These are phyloP conservation scores for Anneissia japonica DNA, from an alignment of 35 echinoderm and acorn worm genomes.

Conservation along the genomic window DNA sequence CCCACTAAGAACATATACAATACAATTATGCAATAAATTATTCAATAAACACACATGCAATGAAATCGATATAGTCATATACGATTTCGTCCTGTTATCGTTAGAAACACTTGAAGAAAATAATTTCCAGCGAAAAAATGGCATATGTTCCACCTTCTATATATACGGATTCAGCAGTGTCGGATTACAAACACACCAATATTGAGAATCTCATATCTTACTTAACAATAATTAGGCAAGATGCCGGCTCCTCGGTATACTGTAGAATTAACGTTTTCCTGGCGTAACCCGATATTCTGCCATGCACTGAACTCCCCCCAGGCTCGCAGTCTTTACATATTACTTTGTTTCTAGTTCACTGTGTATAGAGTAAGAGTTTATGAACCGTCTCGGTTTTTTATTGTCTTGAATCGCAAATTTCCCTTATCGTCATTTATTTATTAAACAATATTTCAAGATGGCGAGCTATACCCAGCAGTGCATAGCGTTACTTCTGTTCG, in stretches of 20 bases:
- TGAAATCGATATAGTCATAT: background rate
- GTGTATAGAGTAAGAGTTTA: background rate
- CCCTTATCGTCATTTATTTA: background rate
- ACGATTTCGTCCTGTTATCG: background rate
- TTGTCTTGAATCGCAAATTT: background rate
- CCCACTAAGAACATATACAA: background rate
- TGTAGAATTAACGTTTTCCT: background rate
- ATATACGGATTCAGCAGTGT: background rate
- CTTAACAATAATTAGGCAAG: background rate
- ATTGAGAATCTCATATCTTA: background rate
- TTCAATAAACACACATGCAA: background rate
- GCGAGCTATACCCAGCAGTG: background rate
- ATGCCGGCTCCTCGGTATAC: background rate
- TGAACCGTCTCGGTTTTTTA: background rate
- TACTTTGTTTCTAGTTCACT: background rate
- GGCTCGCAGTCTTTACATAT: background rate
- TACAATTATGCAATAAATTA: background rate
- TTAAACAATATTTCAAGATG: background rate
- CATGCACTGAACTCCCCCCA: background rate
- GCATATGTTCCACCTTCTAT: background rate
- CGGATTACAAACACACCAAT: background rate
- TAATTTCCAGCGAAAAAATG: background rate
- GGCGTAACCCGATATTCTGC: background rate
- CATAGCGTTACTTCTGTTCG: background rate
- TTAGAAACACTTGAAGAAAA: background rate